Evolutionary conservation across 2,888 invertebrate species (phyloP).

Genomic region (Gryllus longicercus): DNA sequence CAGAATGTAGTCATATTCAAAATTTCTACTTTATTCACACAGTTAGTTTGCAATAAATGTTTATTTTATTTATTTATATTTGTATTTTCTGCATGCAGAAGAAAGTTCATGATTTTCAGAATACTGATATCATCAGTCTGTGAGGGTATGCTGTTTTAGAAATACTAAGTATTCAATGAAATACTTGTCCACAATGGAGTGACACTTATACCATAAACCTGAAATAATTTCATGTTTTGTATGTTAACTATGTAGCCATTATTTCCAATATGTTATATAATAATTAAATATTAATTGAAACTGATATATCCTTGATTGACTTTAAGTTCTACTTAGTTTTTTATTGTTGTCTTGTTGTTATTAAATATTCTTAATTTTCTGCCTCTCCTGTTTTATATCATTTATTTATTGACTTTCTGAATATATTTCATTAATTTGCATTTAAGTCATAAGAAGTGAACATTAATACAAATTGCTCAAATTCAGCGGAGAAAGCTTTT

Average conservation of each 20-base stretch:
- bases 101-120: background rate
- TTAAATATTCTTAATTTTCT: background rate
- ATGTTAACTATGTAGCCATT: slow-evolving; percentile 9
- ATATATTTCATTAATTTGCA: no score
- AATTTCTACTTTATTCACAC: background rate
- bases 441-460: no score
- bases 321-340: background rate
- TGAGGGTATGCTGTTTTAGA: no score
- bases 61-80: background rate
- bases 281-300: background rate
- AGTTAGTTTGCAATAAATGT: background rate
- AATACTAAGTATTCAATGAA: no score
- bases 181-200: no score
- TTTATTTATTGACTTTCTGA: no score
- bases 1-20: background rate
- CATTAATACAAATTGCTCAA: no score
- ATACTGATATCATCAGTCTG: no score
- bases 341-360: background rate
- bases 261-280: background rate
- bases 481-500: no score
- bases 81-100: background rate
- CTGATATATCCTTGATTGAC: background rate
- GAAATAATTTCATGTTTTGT: background rate
- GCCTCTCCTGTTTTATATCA: no score
- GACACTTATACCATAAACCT: no score